A percentile compares a stretch with the other conserved stretches of the same genome.
phyloP scores from a whole-genome alignment of 2,113 vertebrate species.

The Ondatra zibethicus region DNA sequence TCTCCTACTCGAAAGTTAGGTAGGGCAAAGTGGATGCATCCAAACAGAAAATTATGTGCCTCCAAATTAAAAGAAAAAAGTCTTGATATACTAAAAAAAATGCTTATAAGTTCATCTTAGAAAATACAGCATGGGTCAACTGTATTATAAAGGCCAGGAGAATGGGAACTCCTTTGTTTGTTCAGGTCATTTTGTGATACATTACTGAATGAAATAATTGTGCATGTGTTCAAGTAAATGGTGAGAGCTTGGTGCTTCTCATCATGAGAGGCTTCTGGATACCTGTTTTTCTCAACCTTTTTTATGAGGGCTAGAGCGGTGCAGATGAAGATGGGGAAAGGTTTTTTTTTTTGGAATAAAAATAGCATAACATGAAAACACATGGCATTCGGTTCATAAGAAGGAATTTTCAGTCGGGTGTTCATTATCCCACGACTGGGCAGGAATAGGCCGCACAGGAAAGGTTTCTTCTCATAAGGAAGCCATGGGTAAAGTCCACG shows the following conservation, averaged over 20 bases:
- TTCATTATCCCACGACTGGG: background rate
- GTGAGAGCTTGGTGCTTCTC: background rate
- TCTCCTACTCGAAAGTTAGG: background rate
- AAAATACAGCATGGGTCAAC: background rate
- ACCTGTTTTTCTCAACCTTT: background rate
- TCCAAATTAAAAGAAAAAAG: constrained; percentile 33
- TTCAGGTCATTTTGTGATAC: background rate
- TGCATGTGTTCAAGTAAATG: background rate
- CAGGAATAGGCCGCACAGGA: background rate
- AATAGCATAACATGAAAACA: constrained; percentile 13
- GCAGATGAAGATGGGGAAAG: background rate
- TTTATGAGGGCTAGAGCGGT: background rate
- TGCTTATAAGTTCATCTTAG: background rate
- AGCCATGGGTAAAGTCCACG: background rate
- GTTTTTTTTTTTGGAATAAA: constrained; percentile 11
- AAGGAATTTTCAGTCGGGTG: background rate
- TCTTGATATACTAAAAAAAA: background rate
- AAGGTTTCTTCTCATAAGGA: background rate
- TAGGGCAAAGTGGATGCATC: background rate
- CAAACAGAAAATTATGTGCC: background rate
- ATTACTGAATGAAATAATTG: background rate
- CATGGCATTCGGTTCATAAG: background rate
- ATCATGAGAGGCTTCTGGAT: background rate
- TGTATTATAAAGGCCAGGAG: background rate
- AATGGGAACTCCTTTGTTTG: background rate